Base-by-base conservation (phyloP, 2,888 invertebrate genomes). In the Drosophila cognata region DNA sequence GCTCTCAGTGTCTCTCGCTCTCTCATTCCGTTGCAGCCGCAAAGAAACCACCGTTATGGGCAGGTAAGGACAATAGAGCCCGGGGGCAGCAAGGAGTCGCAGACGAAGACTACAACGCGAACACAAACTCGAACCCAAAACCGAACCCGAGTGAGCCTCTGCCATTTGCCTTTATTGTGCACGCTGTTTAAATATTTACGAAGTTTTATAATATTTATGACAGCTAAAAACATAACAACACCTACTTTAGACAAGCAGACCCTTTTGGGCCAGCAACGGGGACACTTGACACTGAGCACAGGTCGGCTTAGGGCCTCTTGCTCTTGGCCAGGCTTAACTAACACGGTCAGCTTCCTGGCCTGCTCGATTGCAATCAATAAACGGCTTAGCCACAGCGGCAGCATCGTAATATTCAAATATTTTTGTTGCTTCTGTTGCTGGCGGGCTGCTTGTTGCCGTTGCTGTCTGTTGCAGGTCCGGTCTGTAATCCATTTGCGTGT, bases 161-260 rank as follows among this genome's bases (percentile, higher is more conserved):
- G 82, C 75, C 82, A 83, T 88, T 86, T 89, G 84, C 77, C 83
- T 88, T 86, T 76, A 89, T 87, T 89, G 88, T 87, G 85, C 83
- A 72, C 74, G 81, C 85, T 87, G 85, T 85, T 89, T 85, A 89
- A 89, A 89, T 88, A 88, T 88, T 88, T 88, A 89, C 88, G 50
- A 85, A 88, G 80, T 88, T 89, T 89, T 87, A 89, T 85, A 89
- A 87, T 87, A 89, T 87, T 88, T 88, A 88, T 88, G 87, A 88
- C 87, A 84, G 88, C 86, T 88, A 89, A 89, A 83, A 88, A 88
- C 87, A 88, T 85, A 87, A 88, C 84, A 88, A 85, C 83, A 89
- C 88, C 88, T 87, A 85, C 79, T 79, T 79, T 79, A 36, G 70
- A 11, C n/a, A 8, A 29, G n/a, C 10, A 16, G 68, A 75, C 66